Evolutionary conservation across 2,888 invertebrate genomes (phyloP).

Genomic region (Archips crataeganus): DNA sequence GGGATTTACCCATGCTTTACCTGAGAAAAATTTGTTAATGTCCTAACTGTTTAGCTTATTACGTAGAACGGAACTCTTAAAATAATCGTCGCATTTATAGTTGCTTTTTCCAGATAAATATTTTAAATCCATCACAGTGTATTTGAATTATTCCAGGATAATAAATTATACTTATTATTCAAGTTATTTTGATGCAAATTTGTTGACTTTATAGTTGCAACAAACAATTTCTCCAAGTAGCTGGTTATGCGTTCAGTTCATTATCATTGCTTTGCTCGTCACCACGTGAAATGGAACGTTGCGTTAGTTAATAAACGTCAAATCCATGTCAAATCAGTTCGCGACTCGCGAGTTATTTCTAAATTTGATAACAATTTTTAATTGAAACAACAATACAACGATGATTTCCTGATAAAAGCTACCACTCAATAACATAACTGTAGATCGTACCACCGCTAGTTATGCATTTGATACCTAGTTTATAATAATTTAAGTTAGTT

Average conservation of each 20-base stretch:
- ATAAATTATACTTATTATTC: background rate
- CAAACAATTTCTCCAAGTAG: background rate
- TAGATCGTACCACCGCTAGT: constrained; percentile 36
- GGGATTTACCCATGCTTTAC: too few relatives aligned
- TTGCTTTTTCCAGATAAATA: background rate
- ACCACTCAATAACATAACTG: constrained; percentile 31
- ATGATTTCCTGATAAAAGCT: constrained; percentile 42
- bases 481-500: constrained; percentile 33
- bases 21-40: too few relatives aligned
- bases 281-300: constrained; percentile 23
- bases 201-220: background rate
- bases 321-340: constrained; percentile 18
- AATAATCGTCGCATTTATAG: background rate
- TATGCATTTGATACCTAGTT: constrained; percentile 36
- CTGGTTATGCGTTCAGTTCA: too few relatives aligned
- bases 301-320: constrained; percentile 32
- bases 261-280: background rate
- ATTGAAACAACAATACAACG: constrained; percentile 47
- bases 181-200: background rate
- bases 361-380: constrained; percentile 51
- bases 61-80: constrained; percentile 15
- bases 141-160: background rate
- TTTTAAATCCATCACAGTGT: background rate
- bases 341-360: constrained; percentile 25
- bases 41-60: background rate